Evolutionary conservation across 2,797 vertebrate genomes (phyloP).

Genomic region (Strix occidentalis): DNA sequence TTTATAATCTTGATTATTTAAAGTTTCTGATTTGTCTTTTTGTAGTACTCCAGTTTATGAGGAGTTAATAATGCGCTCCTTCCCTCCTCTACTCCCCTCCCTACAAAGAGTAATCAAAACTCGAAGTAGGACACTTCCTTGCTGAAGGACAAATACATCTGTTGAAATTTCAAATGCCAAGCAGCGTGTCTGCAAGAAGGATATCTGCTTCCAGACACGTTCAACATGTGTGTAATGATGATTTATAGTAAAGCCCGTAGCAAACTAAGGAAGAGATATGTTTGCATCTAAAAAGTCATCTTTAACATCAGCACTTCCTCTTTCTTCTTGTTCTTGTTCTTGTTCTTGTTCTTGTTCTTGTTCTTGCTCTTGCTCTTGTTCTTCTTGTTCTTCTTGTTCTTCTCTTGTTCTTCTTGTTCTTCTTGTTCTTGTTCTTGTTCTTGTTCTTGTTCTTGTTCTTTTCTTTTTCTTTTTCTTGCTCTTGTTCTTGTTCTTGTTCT

Average conservation of each 20-base stretch:
- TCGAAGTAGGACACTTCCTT: not conserved
- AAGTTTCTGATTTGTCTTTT: not conserved
- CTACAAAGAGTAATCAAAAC: not conserved
- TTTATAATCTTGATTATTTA: not conserved
- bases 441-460: no score
- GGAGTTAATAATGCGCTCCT: not conserved
- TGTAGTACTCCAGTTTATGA: not conserved
- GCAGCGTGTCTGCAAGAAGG: not conserved
- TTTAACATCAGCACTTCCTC: not conserved
- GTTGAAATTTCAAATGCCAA: not conserved
- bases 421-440: no score
- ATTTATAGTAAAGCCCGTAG: not conserved
- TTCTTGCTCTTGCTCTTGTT: no score
- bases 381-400: no score
- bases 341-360: not conserved
- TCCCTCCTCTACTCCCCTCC: not conserved
- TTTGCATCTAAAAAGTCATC: not conserved
- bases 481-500: no score
- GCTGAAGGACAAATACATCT: not conserved
- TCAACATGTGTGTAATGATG: not conserved
- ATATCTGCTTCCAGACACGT: not conserved
- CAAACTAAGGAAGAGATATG: not conserved
- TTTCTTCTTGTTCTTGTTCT: not conserved
- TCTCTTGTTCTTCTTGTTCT: no score
- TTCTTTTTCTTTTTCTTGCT: no score